A percentile compares a stretch with the other conserved stretches of the same genome.
phyloP scores from a whole-genome alignment of 1,140 invertebrate species.

The Lepidurus arcticus region DNA sequence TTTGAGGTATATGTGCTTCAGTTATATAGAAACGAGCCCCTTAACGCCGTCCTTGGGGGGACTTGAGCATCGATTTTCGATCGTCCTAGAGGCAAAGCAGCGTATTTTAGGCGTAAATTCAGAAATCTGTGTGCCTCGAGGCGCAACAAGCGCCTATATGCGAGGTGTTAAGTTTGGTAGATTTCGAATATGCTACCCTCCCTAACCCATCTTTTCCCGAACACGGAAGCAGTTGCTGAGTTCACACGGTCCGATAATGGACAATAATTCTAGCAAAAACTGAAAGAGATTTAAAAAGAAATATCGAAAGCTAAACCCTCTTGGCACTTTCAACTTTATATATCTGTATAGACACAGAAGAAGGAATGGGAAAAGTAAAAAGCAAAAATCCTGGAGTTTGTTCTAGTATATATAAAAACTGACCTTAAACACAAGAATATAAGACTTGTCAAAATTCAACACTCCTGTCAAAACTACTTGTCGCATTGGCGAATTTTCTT shows the following conservation, averaged over 20 bases:
- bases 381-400: too few relatives aligned
- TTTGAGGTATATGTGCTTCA: not conserved
- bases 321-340: too few relatives aligned
- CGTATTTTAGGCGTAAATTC: not conserved
- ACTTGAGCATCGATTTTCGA: constrained; percentile 14
- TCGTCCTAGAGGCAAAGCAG: not conserved
- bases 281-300: not conserved
- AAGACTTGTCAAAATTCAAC: too few relatives aligned
- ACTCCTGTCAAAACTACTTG: too few relatives aligned
- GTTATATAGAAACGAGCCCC: not conserved
- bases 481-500: too few relatives aligned
- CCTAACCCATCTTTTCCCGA: not conserved
- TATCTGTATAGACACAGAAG: too few relatives aligned
- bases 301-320: too few relatives aligned
- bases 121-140: constrained; percentile 1
- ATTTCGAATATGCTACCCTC: not conserved
- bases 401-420: too few relatives aligned
- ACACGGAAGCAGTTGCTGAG: not conserved
- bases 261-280: not conserved
- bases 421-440: too few relatives aligned
- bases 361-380: too few relatives aligned
- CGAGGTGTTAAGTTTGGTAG: not conserved
- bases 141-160: constrained; percentile 5
- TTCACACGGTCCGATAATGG: not conserved
- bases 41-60: not conserved